Evolutionary conservation across 1,140 invertebrate species (phyloP).

Genomic region (Eriocheir sinensis): DNA sequence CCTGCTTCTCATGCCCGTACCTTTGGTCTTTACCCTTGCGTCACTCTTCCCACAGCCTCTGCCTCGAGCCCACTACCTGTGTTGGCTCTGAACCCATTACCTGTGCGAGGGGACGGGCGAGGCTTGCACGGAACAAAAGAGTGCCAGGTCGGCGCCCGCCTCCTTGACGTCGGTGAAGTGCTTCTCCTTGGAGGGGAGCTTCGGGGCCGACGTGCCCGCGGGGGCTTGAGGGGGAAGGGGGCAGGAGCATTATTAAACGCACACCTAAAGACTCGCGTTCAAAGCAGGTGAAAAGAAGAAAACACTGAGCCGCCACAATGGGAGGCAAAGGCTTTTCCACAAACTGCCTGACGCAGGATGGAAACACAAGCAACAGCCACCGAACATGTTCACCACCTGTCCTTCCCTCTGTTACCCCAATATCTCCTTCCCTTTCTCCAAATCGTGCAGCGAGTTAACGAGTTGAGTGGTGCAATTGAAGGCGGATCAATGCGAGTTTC

Average conservation of each 20-base stretch:
- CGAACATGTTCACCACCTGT: background rate
- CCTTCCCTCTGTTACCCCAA: background rate
- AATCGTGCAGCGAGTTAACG: background rate
- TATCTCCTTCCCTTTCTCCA: background rate
- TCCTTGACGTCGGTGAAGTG: constrained; percentile 64
- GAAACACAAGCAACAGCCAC: background rate
- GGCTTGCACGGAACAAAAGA: constrained; percentile 70
- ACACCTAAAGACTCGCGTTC: background rate
- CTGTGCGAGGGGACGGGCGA: constrained; percentile 62
- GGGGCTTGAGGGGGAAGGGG: constrained; percentile 34
- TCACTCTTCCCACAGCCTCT: background rate
- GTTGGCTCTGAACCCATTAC: background rate
- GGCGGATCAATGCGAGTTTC: background rate
- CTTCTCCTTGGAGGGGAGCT: constrained; percentile 59
- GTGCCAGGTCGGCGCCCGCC: constrained; percentile 22
- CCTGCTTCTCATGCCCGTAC: background rate
- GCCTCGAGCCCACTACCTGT: constrained; percentile 8
- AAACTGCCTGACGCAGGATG: background rate
- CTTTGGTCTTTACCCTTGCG: background rate
- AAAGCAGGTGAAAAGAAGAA: background rate
- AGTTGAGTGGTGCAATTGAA: background rate
- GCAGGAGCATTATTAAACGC: background rate
- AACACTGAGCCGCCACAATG: background rate
- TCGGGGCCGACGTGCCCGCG: constrained; percentile 60
- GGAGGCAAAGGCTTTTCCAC: background rate